phyloP scores from a whole-genome alignment of 2,888 invertebrate species.

The Melikaiella ostensackeni region DNA sequence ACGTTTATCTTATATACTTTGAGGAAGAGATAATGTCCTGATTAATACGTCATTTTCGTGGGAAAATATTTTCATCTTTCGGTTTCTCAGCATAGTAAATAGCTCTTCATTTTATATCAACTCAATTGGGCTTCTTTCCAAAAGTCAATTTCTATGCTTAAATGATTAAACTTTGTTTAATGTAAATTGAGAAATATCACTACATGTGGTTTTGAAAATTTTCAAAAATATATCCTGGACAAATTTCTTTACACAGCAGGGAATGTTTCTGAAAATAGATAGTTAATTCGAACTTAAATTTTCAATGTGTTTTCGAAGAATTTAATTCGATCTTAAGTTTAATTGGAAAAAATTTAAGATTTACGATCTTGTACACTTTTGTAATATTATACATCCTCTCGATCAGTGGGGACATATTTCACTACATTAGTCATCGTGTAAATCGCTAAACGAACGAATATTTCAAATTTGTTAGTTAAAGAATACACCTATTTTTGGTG shows the following conservation, averaged over 20 bases:
- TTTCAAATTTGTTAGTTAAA: background rate
- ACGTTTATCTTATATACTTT: conserved; percentile 18
- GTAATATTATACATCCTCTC: conserved; percentile 63
- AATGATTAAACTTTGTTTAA: no score
- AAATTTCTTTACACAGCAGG: background rate
- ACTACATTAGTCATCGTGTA: conserved; percentile 39
- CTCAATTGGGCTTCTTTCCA: background rate
- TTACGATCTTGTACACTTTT: conserved; percentile 46
- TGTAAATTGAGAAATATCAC: no score
- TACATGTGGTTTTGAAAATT: no score
- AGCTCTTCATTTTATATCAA: background rate
- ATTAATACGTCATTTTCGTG: conserved; percentile 7
- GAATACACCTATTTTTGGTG: background rate
- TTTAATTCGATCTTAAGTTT: conserved; percentile 53
- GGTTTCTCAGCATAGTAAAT: no score
- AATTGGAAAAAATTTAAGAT: conserved; percentile 50
- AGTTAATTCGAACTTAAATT: background rate
- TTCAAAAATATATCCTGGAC: background rate
- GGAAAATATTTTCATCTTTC: background rate
- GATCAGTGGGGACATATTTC: conserved; percentile 59
- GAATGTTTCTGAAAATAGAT: background rate
- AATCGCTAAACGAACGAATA: background rate
- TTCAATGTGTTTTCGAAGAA: conserved; percentile 28
- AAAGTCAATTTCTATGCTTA: no score
- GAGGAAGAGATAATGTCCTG: conserved; percentile 2